Percentiles rank a stretch among this genome's conserved stretches.
These are phyloP conservation scores for Podarcis siculus DNA, from an alignment of 2,797 vertebrate species.

Conservation along the genomic window DNA sequence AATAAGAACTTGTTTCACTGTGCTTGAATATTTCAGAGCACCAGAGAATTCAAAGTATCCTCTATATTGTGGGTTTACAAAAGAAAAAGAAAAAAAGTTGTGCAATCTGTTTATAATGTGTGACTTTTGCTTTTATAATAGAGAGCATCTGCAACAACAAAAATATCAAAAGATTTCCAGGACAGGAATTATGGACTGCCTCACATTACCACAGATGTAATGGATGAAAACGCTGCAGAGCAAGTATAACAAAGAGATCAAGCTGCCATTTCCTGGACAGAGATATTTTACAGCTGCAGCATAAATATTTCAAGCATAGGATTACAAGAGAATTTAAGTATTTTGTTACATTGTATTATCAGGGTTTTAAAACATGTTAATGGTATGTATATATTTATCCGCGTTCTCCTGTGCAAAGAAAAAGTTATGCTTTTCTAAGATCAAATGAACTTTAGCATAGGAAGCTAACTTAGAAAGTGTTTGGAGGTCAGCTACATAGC, in stretches of 20 bases:
- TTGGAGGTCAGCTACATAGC: constrained; percentile 50
- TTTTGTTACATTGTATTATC: constrained; percentile 47
- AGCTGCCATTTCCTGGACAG: constrained; percentile 62
- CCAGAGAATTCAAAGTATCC: constrained; percentile 50
- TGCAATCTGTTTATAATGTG: constrained; percentile 53
- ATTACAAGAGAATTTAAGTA: constrained; percentile 42
- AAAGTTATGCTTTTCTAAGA: neutral
- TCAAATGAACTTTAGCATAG: constrained; percentile 42
- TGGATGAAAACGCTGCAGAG: constrained; percentile 45
- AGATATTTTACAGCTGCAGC: constrained; percentile 57
- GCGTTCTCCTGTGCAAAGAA: neutral
- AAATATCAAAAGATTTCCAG: neutral
- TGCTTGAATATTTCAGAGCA: constrained; percentile 71
- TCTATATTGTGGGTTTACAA: constrained; percentile 58
- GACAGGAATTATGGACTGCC: constrained; percentile 52
- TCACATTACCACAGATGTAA: constrained; percentile 47
- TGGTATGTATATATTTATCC: neutral
- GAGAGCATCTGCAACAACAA: neutral
- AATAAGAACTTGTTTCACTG: constrained; percentile 68
- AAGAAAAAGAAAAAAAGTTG: constrained; percentile 49
- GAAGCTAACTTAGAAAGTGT: constrained; percentile 49
- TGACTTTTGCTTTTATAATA: constrained; percentile 41
- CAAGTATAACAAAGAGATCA: constrained; percentile 52
- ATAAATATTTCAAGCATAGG: constrained; percentile 71
- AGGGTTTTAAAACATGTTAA: constrained; percentile 46